Conservation (phyloP, 2,113 vertebrate genomes). For the Microcebus jonahi region DNA sequence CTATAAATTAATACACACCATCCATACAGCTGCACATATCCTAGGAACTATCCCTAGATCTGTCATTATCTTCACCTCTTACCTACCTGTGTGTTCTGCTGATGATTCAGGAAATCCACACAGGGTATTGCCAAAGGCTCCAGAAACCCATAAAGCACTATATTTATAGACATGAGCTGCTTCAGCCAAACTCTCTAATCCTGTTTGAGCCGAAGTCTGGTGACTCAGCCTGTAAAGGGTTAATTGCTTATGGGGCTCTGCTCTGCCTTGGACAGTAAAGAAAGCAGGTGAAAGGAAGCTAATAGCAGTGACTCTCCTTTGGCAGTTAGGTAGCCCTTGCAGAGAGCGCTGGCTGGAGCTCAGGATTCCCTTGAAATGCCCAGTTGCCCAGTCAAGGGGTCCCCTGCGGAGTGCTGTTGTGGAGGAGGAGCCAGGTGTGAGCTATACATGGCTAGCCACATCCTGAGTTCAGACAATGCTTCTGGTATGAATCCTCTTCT, state of each 20-base stretch:
- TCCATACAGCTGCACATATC: neutral
- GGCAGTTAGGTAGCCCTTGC: neutral
- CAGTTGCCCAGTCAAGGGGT: neutral
- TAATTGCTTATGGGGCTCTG: slow-evolving; percentile 4
- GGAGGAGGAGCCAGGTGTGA: neutral
- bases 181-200: neutral
- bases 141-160: neutral
- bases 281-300: neutral
- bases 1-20: neutral
- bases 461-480: neutral
- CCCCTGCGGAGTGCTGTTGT: neutral
- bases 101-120: neutral
- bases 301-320: neutral
- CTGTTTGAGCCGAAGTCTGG: neutral
- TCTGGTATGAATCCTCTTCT: neutral
- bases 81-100: neutral
- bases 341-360: neutral
- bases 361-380: neutral
- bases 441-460: neutral
- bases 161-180: neutral
- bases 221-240: neutral
- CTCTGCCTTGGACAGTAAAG: neutral
- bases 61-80: neutral
- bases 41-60: neutral
- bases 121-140: neutral